Conservation (phyloP, 1,140 invertebrate species). For the Scylla paramamosain region DNA sequence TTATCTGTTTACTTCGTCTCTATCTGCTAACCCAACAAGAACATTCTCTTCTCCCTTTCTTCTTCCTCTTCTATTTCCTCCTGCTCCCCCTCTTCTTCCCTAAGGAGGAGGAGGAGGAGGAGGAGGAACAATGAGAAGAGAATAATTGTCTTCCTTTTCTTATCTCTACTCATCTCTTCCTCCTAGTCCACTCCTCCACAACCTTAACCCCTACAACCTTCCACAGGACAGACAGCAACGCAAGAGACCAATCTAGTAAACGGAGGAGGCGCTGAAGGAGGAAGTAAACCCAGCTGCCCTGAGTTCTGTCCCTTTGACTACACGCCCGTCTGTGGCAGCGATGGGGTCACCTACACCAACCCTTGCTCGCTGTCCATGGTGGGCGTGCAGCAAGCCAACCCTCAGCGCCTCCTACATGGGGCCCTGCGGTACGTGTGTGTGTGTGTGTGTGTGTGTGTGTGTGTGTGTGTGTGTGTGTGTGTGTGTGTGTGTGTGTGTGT, state of each 20-base stretch:
- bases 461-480: not conserved
- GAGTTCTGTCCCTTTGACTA: conserved; percentile 91
- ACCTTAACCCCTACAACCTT: not conserved
- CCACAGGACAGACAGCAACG: not conserved
- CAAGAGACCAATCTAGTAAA: not conserved
- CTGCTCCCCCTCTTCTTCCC: no score
- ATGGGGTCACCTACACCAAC: conserved; percentile 93
- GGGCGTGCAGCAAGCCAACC: conserved; percentile 91
- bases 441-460: conserved; percentile 33
- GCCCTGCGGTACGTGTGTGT: not conserved
- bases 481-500: not conserved
- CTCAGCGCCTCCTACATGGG: conserved; percentile 86
- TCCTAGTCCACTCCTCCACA: no score
- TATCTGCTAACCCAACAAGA: no score
- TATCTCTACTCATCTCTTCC: no score
- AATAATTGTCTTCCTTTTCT: no score
- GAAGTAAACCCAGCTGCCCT: conserved; percentile 68
- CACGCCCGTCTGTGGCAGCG: conserved; percentile 89
- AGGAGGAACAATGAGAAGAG: no score
- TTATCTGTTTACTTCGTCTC: not conserved
- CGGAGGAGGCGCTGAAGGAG: not conserved
- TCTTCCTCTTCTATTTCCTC: no score
- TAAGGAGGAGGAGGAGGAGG: no score
- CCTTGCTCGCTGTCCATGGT: conserved; percentile 89
- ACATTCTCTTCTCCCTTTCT: no score